Percentiles rank a stretch among this genome's conserved stretches.
These are phyloP conservation scores for Euproctis similis DNA, from an alignment of 2,888 invertebrate species.

Conservation along the genomic window DNA sequence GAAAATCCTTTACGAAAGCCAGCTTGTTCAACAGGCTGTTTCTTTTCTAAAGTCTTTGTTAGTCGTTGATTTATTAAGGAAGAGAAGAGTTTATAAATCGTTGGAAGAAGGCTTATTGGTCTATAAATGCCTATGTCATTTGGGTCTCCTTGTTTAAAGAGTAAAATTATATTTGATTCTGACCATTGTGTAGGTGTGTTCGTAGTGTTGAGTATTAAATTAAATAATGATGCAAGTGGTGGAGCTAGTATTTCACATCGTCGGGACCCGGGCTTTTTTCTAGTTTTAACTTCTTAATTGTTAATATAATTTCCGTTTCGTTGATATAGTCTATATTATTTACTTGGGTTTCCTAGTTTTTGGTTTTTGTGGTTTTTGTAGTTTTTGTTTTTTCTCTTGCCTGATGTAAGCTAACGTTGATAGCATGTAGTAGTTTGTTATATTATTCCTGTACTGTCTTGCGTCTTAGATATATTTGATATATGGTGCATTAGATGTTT, in stretches of 20 bases:
- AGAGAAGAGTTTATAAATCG: conserved; percentile 3
- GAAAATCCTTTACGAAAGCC: conserved; percentile 6
- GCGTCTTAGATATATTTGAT: no score
- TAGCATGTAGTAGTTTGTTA: neutral
- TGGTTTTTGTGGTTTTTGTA: neutral
- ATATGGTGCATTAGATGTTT: neutral
- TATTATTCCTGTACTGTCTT: no score
- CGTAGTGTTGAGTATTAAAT: neutral
- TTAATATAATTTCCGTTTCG: neutral
- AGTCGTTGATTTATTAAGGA: conserved; percentile 4
- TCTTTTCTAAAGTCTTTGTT: conserved; percentile 3
- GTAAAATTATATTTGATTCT: conserved; percentile 2
- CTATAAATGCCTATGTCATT: no score
- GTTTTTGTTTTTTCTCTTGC: neutral
- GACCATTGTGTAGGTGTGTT: conserved; percentile 1
- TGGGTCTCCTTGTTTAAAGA: conserved; percentile 3
- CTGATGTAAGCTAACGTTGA: no score
- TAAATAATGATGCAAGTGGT: conserved; percentile 2
- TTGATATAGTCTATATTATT: neutral
- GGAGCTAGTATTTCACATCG: neutral
- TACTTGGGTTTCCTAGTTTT: no score
- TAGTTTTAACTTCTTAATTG: neutral
- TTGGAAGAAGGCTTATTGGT: conserved; percentile 1
- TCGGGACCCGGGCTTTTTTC: neutral
- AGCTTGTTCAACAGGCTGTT: conserved; percentile 6